Evolutionary conservation across 1,140 invertebrate genomes (phyloP).

Genomic region (Limonius californicus): DNA sequence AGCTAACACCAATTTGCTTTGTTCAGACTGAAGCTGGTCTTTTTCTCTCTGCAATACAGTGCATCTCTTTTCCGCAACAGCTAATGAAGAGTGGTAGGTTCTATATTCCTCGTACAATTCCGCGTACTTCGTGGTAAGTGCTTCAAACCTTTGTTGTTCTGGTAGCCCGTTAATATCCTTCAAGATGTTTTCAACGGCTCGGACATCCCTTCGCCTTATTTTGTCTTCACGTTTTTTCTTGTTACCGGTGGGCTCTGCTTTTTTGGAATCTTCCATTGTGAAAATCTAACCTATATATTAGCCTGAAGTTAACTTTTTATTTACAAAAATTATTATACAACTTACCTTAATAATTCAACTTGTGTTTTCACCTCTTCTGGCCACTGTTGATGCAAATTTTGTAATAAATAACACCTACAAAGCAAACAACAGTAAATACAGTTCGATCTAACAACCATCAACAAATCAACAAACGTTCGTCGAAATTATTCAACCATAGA

Average conservation of each 20-base stretch:
- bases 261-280: background rate
- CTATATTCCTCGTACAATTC: constrained; percentile 74
- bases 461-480: too few relatives aligned
- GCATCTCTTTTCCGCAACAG: constrained; percentile 64
- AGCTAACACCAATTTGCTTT: constrained; percentile 77
- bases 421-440: too few relatives aligned
- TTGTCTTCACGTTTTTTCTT: constrained; percentile 37
- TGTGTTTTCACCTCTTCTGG: too few relatives aligned
- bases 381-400: too few relatives aligned
- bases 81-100: constrained; percentile 49
- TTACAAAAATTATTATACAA: too few relatives aligned
- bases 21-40: constrained; percentile 77
- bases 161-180: constrained; percentile 24
- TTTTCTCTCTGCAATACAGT: constrained; percentile 68
- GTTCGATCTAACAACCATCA: too few relatives aligned
- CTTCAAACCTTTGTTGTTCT: constrained; percentile 28
- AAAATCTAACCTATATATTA: background rate
- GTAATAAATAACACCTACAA: too few relatives aligned
- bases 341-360: too few relatives aligned
- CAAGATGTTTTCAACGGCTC: constrained; percentile 35
- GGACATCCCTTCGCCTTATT: constrained; percentile 28
- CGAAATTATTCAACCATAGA: too few relatives aligned
- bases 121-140: constrained; percentile 51
- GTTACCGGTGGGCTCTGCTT: background rate
- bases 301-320: too few relatives aligned